Evolutionary conservation across 2,888 invertebrate genomes (phyloP).

Genomic region (Ectobius pallidus): DNA sequence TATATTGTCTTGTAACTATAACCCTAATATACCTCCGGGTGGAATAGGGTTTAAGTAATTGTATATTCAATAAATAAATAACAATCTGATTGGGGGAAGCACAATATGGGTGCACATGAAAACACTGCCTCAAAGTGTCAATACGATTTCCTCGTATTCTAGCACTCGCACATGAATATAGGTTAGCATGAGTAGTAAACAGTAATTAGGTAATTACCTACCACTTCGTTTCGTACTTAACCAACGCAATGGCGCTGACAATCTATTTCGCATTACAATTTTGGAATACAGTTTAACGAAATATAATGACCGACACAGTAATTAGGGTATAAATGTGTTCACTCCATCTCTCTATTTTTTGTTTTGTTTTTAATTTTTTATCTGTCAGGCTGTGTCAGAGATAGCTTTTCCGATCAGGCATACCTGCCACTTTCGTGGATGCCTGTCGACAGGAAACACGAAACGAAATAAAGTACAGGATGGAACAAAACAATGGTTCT

Average conservation of each 20-base stretch:
- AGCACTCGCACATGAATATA: no score
- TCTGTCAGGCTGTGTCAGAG: not conserved
- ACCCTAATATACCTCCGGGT: no score
- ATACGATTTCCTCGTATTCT: no score
- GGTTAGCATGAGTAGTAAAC: no score
- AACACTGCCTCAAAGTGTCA: no score
- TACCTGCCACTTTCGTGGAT: not conserved
- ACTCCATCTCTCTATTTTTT: not conserved
- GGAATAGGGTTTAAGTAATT: no score
- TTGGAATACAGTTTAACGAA: not conserved
- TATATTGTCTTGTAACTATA: no score
- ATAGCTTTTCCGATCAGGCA: not conserved
- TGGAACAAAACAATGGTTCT: no score
- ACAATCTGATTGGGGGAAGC: no score
- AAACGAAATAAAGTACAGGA: no score
- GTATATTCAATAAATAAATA: no score
- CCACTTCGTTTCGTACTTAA: not conserved
- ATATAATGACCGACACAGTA: not conserved
- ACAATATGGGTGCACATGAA: no score
- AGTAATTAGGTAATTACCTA: conserved; percentile 1
- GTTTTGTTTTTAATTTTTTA: not conserved
- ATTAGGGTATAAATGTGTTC: conserved; percentile 4
- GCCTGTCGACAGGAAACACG: not conserved
- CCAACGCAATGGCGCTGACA: not conserved
- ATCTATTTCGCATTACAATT: conserved; percentile 7